A percentile compares a stretch with the other conserved stretches of the same genome.
Conservation (phyloP, 2,113 vertebrate genomes). For the Psilopogon haemacephalus region DNA sequence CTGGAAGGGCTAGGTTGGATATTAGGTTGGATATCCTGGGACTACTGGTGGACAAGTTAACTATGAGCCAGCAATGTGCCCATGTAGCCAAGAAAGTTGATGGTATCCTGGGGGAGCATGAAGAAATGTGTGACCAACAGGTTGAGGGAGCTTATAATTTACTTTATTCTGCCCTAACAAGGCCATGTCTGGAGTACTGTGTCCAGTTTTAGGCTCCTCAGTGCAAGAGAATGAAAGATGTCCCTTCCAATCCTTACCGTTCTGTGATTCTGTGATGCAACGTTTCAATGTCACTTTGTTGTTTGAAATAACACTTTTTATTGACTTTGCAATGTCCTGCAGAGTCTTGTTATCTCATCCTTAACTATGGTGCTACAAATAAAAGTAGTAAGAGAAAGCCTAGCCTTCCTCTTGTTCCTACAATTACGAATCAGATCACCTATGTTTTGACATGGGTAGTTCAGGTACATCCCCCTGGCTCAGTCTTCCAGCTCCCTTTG, state of each 20-base stretch:
- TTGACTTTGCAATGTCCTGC: rapidly evolving
- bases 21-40: background rate
- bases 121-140: too few species aligned
- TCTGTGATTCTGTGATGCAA: background rate
- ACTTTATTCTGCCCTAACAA: too few species aligned
- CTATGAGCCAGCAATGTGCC: too few species aligned
- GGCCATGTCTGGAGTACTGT: too few species aligned
- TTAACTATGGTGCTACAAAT: background rate
- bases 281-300: background rate
- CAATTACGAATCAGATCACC: background rate
- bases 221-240: too few species aligned
- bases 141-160: too few species aligned
- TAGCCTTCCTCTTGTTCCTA: background rate
- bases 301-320: background rate
- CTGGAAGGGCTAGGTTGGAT: background rate
- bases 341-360: background rate
- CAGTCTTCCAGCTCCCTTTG: background rate
- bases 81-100: too few species aligned
- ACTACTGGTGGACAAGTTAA: too few species aligned
- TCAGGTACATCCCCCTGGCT: too few species aligned
- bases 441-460: background rate
- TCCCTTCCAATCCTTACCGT: too few species aligned
- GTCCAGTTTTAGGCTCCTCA: too few species aligned
- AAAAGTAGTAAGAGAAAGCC: background rate
- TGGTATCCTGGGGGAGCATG: too few species aligned